These are phyloP conservation scores for Acyrthosiphon pisum DNA, from an alignment of 1,140 invertebrate genomes.

Conservation along the genomic window DNA sequence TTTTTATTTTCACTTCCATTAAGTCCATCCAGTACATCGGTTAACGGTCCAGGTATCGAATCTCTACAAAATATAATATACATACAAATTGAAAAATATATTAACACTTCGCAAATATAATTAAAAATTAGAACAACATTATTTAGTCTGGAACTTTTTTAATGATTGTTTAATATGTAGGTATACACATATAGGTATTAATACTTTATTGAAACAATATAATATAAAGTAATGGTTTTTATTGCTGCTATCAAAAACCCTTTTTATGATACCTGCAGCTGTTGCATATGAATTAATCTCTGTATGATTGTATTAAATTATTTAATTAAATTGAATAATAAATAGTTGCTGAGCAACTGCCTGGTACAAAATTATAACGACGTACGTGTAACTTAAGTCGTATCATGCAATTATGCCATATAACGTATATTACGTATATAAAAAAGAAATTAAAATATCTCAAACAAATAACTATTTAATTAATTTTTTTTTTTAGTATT, in stretches of 20 bases:
- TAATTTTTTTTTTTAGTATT: background rate
- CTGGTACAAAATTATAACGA: background rate
- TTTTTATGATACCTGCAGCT: background rate
- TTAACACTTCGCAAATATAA: background rate
- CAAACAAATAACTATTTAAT: background rate
- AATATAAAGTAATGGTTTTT: background rate
- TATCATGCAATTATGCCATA: background rate
- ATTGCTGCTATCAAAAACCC: background rate
- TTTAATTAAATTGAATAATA: background rate
- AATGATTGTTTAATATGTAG: background rate
- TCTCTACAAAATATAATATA: slow-evolving; percentile 60
- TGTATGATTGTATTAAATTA: background rate
- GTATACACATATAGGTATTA: no score
- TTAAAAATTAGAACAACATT: no score
- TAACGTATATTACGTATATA: background rate
- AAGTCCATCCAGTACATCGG: slow-evolving; percentile 51
- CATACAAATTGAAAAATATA: background rate
- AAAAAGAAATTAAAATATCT: background rate
- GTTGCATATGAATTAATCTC: background rate
- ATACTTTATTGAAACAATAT: no score
- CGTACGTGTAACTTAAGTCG: background rate
- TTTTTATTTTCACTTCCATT: slow-evolving; percentile 23
- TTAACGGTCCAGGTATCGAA: slow-evolving; percentile 49
- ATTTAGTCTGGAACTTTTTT: background rate
- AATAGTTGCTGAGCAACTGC: background rate